Conservation (phyloP, 2,888 invertebrate species). For the Caenorhabditis parvicauda region DNA sequence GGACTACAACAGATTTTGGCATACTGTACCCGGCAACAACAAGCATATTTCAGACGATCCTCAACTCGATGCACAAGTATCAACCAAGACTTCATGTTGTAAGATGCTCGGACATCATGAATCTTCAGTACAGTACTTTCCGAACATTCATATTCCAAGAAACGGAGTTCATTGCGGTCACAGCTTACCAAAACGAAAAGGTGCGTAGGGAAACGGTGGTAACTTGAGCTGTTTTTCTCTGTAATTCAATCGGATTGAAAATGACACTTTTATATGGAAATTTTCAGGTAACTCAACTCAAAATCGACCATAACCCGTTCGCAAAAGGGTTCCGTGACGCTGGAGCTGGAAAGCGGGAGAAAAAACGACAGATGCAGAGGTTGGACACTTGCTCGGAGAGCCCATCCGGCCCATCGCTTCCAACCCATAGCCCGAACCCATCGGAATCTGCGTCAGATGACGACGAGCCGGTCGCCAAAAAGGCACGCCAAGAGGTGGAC, state of each 20-base stretch:
- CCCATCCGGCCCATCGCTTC: conserved; percentile 18
- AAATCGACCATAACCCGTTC: conserved; percentile 97
- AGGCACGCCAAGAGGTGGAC: no score
- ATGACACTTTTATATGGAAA: neutral
- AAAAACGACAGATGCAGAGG: conserved; percentile 72
- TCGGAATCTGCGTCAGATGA: conserved; percentile 32
- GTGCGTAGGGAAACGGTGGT: conserved; percentile 67
- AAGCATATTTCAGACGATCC: conserved; percentile 83
- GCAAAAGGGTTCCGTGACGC: conserved; percentile 97
- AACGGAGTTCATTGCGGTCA: conserved; percentile 94
- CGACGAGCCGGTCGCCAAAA: conserved; percentile 38
- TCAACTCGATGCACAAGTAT: conserved; percentile 97
- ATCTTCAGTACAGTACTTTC: conserved; percentile 79
- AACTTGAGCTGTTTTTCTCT: neutral
- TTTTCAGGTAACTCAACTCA: conserved; percentile 90
- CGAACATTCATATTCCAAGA: conserved; percentile 52
- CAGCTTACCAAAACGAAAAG: conserved; percentile 99
- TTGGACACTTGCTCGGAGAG: conserved; percentile 1
- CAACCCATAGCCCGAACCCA: conserved; percentile 24
- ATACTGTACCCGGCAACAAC: no score
- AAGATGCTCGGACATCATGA: conserved; percentile 77
- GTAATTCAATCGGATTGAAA: neutral
- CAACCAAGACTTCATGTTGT: conserved; percentile 84
- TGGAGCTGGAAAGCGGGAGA: conserved; percentile 95
- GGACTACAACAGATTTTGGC: no score